A percentile compares a stretch with the other conserved stretches of the same genome.
These are phyloP conservation scores for Pseudomyrmex dendroicus DNA, from an alignment of 1,140 invertebrate genomes.

Conservation along the genomic window DNA sequence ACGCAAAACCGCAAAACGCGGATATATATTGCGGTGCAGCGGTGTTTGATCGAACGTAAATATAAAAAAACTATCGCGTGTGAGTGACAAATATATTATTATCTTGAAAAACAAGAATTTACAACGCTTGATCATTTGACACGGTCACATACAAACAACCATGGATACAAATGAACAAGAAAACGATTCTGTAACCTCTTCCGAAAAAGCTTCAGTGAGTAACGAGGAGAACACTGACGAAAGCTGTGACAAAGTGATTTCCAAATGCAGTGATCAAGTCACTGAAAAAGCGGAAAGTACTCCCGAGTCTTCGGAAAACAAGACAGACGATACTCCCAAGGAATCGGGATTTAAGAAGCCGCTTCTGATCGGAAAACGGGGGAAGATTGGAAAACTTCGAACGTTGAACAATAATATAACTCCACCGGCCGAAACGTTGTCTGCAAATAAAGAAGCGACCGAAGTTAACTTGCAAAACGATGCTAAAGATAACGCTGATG, in stretches of 20 bases:
- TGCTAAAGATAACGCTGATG: neutral
- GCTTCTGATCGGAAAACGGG: constrained; percentile 65
- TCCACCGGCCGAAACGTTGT: neutral
- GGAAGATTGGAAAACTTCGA: constrained; percentile 55
- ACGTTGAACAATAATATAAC: neutral
- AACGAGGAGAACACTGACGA: neutral
- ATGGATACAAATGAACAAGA: constrained; percentile 23
- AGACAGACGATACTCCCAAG: neutral
- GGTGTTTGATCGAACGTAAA: neutral
- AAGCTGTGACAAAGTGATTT: neutral
- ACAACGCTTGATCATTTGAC: neutral
- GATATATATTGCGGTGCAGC: too few relatives aligned
- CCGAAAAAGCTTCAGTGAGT: neutral
- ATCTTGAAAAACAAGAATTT: neutral
- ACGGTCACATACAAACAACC: neutral
- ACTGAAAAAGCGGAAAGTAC: neutral
- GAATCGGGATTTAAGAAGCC: constrained; percentile 47
- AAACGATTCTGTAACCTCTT: neutral
- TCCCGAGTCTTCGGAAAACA: neutral
- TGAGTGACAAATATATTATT: neutral
- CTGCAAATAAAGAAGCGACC: neutral
- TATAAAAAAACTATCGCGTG: neutral
- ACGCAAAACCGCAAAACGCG: neutral
- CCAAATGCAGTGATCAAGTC: neutral
- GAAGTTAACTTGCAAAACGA: neutral